phyloP scores from a whole-genome alignment of 2,888 invertebrate species.

The Dilophus febrilis region DNA sequence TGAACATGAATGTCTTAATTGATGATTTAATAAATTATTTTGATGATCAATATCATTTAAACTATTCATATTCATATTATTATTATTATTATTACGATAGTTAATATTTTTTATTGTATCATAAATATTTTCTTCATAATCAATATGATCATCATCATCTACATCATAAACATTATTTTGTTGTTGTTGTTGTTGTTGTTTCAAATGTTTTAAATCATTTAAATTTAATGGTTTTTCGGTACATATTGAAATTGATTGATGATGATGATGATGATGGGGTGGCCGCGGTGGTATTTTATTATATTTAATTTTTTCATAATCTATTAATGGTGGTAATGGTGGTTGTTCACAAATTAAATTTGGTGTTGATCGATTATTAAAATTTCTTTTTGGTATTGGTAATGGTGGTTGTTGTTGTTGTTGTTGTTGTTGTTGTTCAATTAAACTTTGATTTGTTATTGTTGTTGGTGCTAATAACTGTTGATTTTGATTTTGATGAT shows the following conservation, averaged over 20 bases:
- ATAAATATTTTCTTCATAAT: constrained; percentile 25
- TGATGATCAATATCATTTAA: not conserved
- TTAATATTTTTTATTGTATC: constrained; percentile 16
- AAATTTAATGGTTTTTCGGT: too few species aligned
- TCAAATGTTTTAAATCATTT: not conserved
- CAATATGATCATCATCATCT: constrained; percentile 34
- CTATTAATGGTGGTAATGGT: not conserved
- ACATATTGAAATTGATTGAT: constrained; percentile 3
- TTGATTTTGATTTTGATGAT: not conserved
- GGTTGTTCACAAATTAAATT: not conserved
- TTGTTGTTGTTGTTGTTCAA: not conserved
- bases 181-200: constrained; percentile 19
- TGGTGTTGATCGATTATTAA: constrained; percentile 3
- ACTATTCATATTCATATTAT: not conserved
- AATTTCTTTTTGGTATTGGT: constrained; percentile 24
- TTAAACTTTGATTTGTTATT: constrained; percentile 1
- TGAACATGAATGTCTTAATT: constrained; percentile 23
- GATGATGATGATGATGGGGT: too few species aligned
- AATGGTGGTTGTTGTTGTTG: constrained; percentile 14
- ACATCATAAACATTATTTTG: constrained; percentile 48
- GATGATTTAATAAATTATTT: not conserved
- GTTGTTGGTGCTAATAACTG: not conserved
- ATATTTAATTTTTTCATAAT: constrained; percentile 12
- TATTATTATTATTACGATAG: constrained; percentile 19
- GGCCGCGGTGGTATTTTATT: constrained; percentile 15